Evolutionary conservation across 1,140 invertebrate species (phyloP).

Genomic region (Eubasilissa regina): DNA sequence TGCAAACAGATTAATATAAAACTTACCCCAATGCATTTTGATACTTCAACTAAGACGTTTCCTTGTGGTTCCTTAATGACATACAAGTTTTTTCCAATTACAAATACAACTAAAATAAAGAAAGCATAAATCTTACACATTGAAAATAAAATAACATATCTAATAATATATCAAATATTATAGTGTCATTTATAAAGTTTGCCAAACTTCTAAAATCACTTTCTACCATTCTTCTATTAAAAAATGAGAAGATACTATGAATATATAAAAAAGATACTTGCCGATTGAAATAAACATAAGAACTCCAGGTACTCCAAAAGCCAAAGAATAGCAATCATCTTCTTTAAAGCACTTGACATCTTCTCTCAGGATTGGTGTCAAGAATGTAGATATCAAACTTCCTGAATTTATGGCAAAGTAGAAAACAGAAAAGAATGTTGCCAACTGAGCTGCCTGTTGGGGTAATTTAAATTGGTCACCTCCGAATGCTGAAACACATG

Average conservation of each 20-base stretch:
- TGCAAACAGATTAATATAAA: neutral
- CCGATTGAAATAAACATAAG: constrained; percentile 88
- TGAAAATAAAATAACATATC: no score
- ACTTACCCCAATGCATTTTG: constrained; percentile 86
- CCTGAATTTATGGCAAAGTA: constrained; percentile 96
- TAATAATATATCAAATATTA: no score
- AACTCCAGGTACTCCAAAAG: constrained; percentile 92
- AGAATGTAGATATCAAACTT: constrained; percentile 89
- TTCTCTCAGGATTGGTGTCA: constrained; percentile 90
- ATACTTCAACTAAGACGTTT: constrained; percentile 86
- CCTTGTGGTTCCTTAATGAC: constrained; percentile 84
- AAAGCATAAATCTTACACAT: neutral
- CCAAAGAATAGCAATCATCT: constrained; percentile 89
- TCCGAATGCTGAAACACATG: constrained; percentile 97
- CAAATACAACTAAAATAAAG: constrained; percentile 82
- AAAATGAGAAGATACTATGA: no score
- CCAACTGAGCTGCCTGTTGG: constrained; percentile 82
- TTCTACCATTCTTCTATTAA: no score
- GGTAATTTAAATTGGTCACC: constrained; percentile 95
- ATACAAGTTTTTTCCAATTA: constrained; percentile 84
- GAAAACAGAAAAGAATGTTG: constrained; percentile 93
- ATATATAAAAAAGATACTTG: constrained; percentile 66
- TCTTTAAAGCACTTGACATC: constrained; percentile 88
- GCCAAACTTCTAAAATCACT: no score
- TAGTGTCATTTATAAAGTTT: no score